Conservation (phyloP, 2,113 vertebrate species). For the Pteropus alecto region DNA sequence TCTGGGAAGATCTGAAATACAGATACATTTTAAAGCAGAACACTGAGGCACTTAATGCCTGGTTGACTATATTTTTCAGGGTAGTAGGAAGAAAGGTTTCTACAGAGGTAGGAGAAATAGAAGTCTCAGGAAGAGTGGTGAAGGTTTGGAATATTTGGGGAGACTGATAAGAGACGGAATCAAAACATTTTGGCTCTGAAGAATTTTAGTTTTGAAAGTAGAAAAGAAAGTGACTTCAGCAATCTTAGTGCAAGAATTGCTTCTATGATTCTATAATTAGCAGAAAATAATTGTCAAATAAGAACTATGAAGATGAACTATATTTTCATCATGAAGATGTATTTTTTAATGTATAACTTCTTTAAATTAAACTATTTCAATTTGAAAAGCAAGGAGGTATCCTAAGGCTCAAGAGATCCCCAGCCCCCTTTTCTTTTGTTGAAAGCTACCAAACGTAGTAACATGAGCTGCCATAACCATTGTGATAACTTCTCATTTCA, state of each 20-base stretch:
- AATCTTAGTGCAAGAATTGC: not conserved
- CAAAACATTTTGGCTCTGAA: not conserved
- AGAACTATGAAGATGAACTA: conserved; percentile 25
- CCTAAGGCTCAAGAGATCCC: not conserved
- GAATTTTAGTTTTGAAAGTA: conserved; percentile 31
- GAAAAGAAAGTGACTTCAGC: conserved; percentile 13
- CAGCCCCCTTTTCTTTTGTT: not conserved
- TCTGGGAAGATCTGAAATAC: not conserved
- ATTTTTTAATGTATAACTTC: conserved; percentile 40
- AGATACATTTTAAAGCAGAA: not conserved
- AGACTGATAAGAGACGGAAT: not conserved
- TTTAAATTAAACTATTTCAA: conserved; percentile 45
- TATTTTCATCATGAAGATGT: conserved; percentile 30
- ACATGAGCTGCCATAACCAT: conserved; percentile 61
- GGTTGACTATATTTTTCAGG: not conserved
- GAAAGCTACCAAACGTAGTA: conserved; percentile 54
- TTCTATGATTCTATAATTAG: conserved; percentile 39
- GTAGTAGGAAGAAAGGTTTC: not conserved
- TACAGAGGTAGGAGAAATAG: not conserved
- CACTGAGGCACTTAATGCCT: not conserved
- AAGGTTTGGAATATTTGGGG: not conserved
- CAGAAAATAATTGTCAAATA: conserved; percentile 42
- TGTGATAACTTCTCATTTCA: conserved; percentile 77
- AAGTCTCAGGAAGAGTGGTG: not conserved
- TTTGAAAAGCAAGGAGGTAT: not conserved